Conservation (phyloP, 1,140 invertebrate species). For the Bicyclus anynana region DNA sequence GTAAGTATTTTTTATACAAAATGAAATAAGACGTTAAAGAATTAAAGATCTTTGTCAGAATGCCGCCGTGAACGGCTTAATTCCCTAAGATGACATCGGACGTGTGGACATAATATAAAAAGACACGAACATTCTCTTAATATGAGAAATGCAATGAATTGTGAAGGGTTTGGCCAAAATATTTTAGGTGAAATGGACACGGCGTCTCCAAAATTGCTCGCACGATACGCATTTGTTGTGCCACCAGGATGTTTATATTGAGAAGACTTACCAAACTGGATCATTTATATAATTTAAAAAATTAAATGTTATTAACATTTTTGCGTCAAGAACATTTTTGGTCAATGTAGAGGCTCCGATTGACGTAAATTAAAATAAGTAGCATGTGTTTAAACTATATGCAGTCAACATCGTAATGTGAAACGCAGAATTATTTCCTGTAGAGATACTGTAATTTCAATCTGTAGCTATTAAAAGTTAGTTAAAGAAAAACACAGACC, state of each 20-base stretch:
- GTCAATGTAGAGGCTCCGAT: neutral
- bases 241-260: conserved; percentile 13
- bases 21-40: conserved; percentile 38
- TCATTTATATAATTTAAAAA: conserved; percentile 8
- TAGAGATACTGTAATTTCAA: no score
- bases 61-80: conserved; percentile 40
- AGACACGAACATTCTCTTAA: conserved; percentile 31
- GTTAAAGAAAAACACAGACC: no score
- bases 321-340: conserved; percentile 2
- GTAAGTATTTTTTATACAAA: no score
- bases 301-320: neutral
- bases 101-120: conserved; percentile 29
- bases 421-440: no score
- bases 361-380: neutral
- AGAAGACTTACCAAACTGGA: conserved; percentile 14
- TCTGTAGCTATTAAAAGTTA: no score
- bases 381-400: neutral
- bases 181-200: conserved; percentile 36
- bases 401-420: no score
- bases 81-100: conserved; percentile 41
- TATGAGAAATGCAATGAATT: conserved; percentile 34
- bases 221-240: neutral
- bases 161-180: conserved; percentile 39
- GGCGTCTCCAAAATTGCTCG: conserved; percentile 4
- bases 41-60: conserved; percentile 27